Base-by-base conservation (phyloP, 2,113 vertebrate genomes). In the Arizona elegans region DNA sequence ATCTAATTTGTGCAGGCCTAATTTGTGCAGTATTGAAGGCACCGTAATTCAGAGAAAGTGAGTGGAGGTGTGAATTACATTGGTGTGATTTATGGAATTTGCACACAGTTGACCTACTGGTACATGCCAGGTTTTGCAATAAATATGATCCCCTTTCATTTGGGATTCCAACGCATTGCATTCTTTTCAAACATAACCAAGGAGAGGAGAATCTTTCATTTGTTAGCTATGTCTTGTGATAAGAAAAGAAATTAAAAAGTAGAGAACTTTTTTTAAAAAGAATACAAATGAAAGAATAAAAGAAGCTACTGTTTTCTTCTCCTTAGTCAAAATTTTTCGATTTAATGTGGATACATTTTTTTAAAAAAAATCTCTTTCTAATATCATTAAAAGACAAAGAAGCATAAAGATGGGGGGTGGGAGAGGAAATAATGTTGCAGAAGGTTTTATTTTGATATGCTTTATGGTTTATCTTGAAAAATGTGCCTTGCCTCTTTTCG, bases 1-100 rank as follows among this genome's bases (percentile, higher is more conserved):
- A 65, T 55, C 91, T 94, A 90, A 95, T 95, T 92, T 94, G 47
- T 94, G 92, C 91, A 89, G 17, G 26, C n/a, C 33, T 92, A 43
- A 92, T 1, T 43, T 43, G 38, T 43, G 38, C 38, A 29, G 0
- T 90, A 26, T 0, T 56, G 55, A 33, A 94, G 86, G 56, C 85
- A 33, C 5, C 0, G 2, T 90, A 95, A 75, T 90, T 75, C 0
- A 92, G 4, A 87, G 29, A 92, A 93, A 91, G 26, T 56, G 10
- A 1, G 15, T 93, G 90, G 62, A 91, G 75, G 91, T 47, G 43
- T 92, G 17, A 65, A 93, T 93, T 90, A 86, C 75, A 62, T 38
- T 90, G 24, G 12, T 53, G 88, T 90, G 70, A 93, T 90, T 90
- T 93, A 90, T 90, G 11, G 88, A 55, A 19, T 59, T 59, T 50